Conservation (phyloP, 1,140 invertebrate genomes). For the Batillaria attramentaria region DNA sequence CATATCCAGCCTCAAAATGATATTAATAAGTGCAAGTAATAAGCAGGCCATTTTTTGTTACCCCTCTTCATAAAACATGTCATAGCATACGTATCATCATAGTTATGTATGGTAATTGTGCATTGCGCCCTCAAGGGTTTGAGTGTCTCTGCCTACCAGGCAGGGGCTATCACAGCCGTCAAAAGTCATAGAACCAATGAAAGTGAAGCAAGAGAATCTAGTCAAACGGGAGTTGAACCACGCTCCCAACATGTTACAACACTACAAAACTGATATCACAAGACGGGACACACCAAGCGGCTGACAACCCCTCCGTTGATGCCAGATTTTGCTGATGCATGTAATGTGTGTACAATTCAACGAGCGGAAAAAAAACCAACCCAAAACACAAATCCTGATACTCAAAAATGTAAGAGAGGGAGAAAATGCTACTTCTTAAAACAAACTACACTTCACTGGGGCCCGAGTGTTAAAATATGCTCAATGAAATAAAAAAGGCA, state of each 20-base stretch:
- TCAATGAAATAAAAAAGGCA: no score
- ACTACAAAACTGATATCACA: not conserved
- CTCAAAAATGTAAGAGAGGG: slow-evolving; percentile 1
- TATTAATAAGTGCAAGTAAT: slow-evolving; percentile 27
- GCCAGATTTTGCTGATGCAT: slow-evolving; percentile 15
- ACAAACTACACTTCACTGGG: not conserved
- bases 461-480: no score
- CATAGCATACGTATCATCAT: slow-evolving; percentile 21
- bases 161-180: slow-evolving; percentile 19
- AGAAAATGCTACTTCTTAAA: not conserved
- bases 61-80: slow-evolving; percentile 14
- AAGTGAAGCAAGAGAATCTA: not conserved
- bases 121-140: slow-evolving; percentile 31
- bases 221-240: not conserved
- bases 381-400: not conserved
- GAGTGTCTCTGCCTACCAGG: slow-evolving; percentile 23
- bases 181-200: slow-evolving; percentile 17
- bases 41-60: slow-evolving; percentile 18
- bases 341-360: slow-evolving; percentile 8
- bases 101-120: slow-evolving; percentile 36
- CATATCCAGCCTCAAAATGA: slow-evolving; percentile 15
- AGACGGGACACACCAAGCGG: not conserved
- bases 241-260: not conserved
- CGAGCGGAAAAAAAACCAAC: not conserved
- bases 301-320: slow-evolving; percentile 2